Evolutionary conservation across 2,888 invertebrate genomes (phyloP).

Genomic region (Agrochola macilenta): DNA sequence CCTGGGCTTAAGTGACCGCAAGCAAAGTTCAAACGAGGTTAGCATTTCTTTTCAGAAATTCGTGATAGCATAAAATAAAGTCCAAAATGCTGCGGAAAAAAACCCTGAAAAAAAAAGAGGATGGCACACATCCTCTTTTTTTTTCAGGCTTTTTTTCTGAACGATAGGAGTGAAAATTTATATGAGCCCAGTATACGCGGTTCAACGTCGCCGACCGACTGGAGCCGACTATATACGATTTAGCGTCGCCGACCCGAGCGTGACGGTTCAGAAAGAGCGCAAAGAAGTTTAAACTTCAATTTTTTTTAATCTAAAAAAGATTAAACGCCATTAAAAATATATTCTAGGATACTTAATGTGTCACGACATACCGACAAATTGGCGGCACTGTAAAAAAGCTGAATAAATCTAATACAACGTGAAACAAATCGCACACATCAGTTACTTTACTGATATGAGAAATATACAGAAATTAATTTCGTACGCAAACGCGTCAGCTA

Average conservation of each 20-base stretch:
- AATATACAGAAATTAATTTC: constrained; percentile 32
- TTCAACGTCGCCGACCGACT: background rate
- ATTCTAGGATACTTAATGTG: constrained; percentile 6
- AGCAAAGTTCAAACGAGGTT: background rate
- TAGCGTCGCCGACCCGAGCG: background rate
- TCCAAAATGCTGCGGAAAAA: background rate
- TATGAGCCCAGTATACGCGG: background rate
- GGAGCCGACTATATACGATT: background rate
- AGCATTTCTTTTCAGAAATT: background rate
- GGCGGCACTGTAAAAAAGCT: constrained; percentile 6
- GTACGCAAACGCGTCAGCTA: constrained; percentile 3
- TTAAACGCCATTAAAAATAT: background rate
- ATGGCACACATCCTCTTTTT: too few relatives aligned
- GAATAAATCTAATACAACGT: constrained; percentile 10
- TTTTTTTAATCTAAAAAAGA: background rate
- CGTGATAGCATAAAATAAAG: too few relatives aligned
- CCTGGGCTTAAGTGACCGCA: background rate
- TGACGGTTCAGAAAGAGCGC: background rate
- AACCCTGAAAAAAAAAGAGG: background rate
- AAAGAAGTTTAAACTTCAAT: background rate
- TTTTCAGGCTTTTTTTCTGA: too few relatives aligned
- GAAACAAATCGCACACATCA: constrained; percentile 45
- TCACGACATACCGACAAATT: constrained; percentile 29
- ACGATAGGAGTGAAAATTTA: background rate
- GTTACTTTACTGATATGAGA: constrained; percentile 25